phyloP scores from a whole-genome alignment of 2,888 invertebrate species.

The Eristalis arbustorum region DNA sequence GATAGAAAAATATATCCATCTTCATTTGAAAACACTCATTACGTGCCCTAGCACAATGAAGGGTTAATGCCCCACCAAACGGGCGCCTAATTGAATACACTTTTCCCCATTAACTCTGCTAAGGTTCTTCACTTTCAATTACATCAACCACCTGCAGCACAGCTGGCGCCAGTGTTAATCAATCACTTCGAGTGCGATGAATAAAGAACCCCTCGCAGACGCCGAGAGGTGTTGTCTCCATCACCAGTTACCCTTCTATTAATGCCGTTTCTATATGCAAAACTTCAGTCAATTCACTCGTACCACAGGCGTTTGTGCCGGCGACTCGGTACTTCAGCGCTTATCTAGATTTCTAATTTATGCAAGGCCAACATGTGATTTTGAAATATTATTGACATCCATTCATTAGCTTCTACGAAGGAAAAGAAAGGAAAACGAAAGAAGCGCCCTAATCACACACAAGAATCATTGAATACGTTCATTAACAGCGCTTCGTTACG shows the following conservation, averaged over 20 bases:
- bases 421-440: neutral
- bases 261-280: neutral
- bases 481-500: slow-evolving; percentile 62
- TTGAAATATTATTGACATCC: slow-evolving; percentile 46
- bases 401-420: slow-evolving; percentile 26
- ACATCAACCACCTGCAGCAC: slow-evolving; percentile 28
- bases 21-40: neutral
- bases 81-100: neutral
- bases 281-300: slow-evolving; percentile 13
- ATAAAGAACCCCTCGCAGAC: neutral
- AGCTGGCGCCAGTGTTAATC: slow-evolving; percentile 40
- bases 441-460: neutral
- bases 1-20: neutral
- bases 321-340: neutral
- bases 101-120: slow-evolving; percentile 29
- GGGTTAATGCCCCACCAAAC: neutral
- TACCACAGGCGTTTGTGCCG: neutral
- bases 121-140: slow-evolving; percentile 30
- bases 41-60: neutral
- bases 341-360: slow-evolving; percentile 25
- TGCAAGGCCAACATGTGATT: slow-evolving; percentile 40
- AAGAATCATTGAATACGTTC: slow-evolving; percentile 29
- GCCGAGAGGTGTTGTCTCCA: neutral
- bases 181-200: neutral
- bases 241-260: slow-evolving; percentile 15